A percentile compares a stretch with the other conserved stretches of the same genome.
phyloP scores from a whole-genome alignment of 2,797 vertebrate genomes.

The Lerista edwardsae region DNA sequence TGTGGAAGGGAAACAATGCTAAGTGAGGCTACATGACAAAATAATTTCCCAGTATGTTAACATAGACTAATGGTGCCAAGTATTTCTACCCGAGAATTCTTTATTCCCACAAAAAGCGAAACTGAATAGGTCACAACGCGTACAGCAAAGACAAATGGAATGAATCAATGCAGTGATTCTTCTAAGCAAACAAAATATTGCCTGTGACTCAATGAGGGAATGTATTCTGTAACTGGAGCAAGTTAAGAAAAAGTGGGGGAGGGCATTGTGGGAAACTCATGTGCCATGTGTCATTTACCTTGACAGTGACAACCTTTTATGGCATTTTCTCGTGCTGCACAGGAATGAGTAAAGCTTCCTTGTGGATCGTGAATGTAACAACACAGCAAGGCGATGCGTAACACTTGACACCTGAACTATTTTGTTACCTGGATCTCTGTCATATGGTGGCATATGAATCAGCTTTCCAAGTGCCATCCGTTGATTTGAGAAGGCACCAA shows the following conservation, averaged over 20 bases:
- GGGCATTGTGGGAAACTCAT: background rate
- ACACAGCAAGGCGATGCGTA: background rate
- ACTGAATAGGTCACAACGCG: background rate
- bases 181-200: background rate
- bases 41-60: background rate
- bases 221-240: conserved; percentile 3
- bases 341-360: conserved; percentile 18
- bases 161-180: background rate
- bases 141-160: background rate
- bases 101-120: background rate
- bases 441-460: conserved; percentile 28
- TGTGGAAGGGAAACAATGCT: conserved; percentile 6
- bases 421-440: conserved; percentile 6
- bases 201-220: background rate
- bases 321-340: background rate
- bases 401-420: background rate
- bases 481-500: background rate
- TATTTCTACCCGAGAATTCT: background rate
- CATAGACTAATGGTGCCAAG: background rate
- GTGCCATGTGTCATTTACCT: background rate
- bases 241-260: too few species aligned
- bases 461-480: background rate
- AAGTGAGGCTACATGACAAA: background rate
- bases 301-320: background rate
- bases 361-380: background rate